Evolutionary conservation across 2,888 invertebrate species (phyloP), one percentile per base, ranked within the genome.

Genomic region (Reticulitermes lucifugus): DNA sequence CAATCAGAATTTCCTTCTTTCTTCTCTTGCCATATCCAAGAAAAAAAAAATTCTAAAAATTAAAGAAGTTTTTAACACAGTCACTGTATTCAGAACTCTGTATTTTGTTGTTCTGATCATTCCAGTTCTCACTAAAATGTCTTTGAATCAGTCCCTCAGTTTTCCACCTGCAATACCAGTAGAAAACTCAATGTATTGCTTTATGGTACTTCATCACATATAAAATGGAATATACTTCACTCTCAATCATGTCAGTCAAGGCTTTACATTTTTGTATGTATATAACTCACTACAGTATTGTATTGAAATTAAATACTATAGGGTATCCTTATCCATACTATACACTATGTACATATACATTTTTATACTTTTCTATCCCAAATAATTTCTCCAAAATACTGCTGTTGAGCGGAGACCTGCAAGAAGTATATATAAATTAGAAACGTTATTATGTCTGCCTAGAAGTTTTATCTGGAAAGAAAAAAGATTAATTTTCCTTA

Each of bases 401-500:
- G 46, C 80, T 84, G 79, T 80, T 79, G 79, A 79, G 79, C 79
- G 43, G 80, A 70, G 79, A 84, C 84, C 84, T 84, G 79, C 10
- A 71, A 84, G n/a, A 65, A 79, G 70, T 43, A 84, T n/a, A 83
- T 18, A 73, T 25, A 65, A n/a, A 65, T 65, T 25, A 65, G 65
- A 12, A 7, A 25, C 65, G n/a, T n/a, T 55, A 18, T 18, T 18
- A 55, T 4, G 14, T 55, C 4, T 55, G 14, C 46, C 46, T 12
- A 55, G 55, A 14, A 18, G 55, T 35, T 35, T 4, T 35, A 35
- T 35, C 35, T 35, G 35, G 35, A 35, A 4, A 35, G 51, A 12
- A 14, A 51, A 2, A 51, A 51, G 51, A 51, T 9, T 9, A 51
- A 51, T 51, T 12, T 51, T 51, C 9, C 6, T 35, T 35, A 35